Evolutionary conservation across 2,113 vertebrate genomes (phyloP).

Genomic region (Pachypanchax playfairii): DNA sequence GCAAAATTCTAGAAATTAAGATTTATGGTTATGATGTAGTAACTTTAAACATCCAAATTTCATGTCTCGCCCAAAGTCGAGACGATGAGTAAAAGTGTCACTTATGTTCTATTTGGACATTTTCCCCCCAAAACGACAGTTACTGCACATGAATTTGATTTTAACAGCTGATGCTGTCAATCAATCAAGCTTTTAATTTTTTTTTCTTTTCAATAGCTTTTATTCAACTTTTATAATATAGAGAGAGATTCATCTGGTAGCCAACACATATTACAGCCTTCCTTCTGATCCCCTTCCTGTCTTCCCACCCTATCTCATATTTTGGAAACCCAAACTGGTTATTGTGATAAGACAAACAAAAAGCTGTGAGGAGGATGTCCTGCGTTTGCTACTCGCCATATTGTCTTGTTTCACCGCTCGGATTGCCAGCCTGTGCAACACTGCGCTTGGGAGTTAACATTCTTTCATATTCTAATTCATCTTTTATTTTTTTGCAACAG

Average conservation of each 20-base stretch:
- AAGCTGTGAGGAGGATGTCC: constrained; percentile 54
- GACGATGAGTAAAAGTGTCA: constrained; percentile 29
- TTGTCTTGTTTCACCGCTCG: constrained; percentile 51
- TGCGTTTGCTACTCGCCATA: constrained; percentile 52
- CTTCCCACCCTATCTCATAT: constrained; percentile 46
- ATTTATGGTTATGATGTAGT: constrained; percentile 29
- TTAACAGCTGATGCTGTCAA: constrained; percentile 35
- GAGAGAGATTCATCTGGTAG: constrained; percentile 46
- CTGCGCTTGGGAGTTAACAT: constrained; percentile 59
- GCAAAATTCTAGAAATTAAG: too few relatives aligned
- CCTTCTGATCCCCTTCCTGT: constrained; percentile 18
- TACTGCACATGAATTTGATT: constrained; percentile 33
- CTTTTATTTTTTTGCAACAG: constrained; percentile 14
- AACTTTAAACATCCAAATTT: constrained; percentile 45
- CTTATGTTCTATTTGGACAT: constrained; percentile 41
- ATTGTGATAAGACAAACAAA: constrained; percentile 64
- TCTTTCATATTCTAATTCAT: constrained; percentile 42
- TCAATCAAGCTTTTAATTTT: constrained; percentile 46
- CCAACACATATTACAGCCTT: constrained; percentile 46
- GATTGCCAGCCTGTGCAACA: constrained; percentile 53
- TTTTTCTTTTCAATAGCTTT: constrained; percentile 43
- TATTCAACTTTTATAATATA: constrained; percentile 27
- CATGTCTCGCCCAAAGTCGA: constrained; percentile 44
- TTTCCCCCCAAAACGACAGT: constrained; percentile 28
- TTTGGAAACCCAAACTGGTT: constrained; percentile 64